Evolutionary conservation across 1,140 invertebrate genomes (phyloP).

Genomic region (Procambarus clarkii): DNA sequence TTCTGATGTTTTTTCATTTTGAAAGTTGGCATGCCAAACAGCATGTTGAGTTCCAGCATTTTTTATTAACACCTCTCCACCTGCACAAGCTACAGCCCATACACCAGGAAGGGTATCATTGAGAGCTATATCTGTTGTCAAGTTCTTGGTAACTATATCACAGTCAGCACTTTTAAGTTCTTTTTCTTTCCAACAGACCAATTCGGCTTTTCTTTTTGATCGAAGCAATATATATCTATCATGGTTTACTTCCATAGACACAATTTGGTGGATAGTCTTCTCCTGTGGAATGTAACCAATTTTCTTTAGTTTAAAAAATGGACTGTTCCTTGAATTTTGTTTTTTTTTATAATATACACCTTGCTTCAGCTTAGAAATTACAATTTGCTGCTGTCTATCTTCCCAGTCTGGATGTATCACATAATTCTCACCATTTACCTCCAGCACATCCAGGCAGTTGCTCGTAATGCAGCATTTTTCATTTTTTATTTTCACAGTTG

Average conservation of each 20-base stretch:
- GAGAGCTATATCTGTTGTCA: neutral
- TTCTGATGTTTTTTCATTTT: neutral
- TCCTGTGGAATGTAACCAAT: neutral
- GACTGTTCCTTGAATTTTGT: neutral
- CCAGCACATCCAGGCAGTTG: conserved; percentile 16
- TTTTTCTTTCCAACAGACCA: neutral
- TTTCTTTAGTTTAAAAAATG: conserved; percentile 17
- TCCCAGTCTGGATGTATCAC: conserved; percentile 9
- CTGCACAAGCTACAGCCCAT: neutral
- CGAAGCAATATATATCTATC: neutral
- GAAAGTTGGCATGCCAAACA: neutral
- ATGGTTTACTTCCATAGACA: neutral
- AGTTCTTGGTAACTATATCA: neutral
- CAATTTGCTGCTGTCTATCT: neutral
- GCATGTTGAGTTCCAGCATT: neutral
- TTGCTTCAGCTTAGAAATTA: neutral
- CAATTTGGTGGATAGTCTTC: neutral
- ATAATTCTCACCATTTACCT: neutral
- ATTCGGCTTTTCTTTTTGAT: neutral
- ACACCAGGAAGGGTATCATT: conserved; percentile 13
- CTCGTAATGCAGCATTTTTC: neutral
- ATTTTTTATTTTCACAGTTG: neutral
- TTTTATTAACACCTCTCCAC: neutral
- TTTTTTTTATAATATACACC: neutral
- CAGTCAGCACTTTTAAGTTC: neutral